phyloP scores from a whole-genome alignment of 2,888 invertebrate species.

The Peribatodes rhomboidaria region DNA sequence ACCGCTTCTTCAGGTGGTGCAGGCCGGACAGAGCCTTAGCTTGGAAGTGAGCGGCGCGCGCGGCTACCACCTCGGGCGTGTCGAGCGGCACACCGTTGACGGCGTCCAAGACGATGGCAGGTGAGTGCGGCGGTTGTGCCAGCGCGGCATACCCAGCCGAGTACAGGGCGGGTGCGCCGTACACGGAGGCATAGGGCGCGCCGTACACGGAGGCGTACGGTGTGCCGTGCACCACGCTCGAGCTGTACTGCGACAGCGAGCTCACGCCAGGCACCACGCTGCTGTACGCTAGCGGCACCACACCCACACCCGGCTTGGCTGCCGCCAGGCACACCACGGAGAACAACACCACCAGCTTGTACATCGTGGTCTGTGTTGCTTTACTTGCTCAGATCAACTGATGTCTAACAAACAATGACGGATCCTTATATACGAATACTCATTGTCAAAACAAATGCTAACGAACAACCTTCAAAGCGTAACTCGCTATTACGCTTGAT shows the following conservation, averaged over 20 bases:
- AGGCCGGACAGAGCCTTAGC: constrained; percentile 75
- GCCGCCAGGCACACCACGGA: constrained; percentile 86
- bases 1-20: constrained; percentile 77
- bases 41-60: constrained; percentile 78
- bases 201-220: constrained; percentile 49
- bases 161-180: constrained; percentile 50
- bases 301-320: constrained; percentile 77
- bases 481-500: constrained; percentile 31
- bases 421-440: constrained; percentile 73
- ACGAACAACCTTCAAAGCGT: constrained; percentile 70
- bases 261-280: constrained; percentile 64
- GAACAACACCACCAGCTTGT: constrained; percentile 87
- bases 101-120: constrained; percentile 78
- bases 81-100: constrained; percentile 80
- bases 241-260: constrained; percentile 65
- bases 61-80: constrained; percentile 82
- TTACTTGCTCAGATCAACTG: constrained; percentile 73
- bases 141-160: constrained; percentile 52
- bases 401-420: constrained; percentile 60
- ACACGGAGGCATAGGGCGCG: constrained; percentile 54
- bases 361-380: constrained; percentile 83
- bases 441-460: constrained; percentile 69
- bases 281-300: constrained; percentile 68
- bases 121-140: constrained; percentile 73
- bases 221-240: constrained; percentile 66